These are phyloP conservation scores for Ptychodera flava DNA, from an alignment of 35 echinoderm and acorn worm species.

Conservation along the genomic window DNA sequence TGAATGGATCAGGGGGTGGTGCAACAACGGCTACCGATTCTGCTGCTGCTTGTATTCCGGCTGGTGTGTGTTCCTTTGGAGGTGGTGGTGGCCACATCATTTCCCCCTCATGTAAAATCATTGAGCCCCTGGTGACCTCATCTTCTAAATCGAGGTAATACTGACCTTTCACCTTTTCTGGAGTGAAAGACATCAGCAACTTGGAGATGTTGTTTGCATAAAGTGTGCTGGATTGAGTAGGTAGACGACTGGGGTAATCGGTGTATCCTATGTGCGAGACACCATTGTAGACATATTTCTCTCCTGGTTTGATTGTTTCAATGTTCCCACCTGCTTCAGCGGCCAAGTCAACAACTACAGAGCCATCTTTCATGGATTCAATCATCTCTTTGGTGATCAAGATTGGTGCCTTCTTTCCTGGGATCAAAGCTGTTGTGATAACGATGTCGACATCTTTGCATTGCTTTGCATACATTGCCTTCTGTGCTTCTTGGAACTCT, in stretches of 20 bases:
- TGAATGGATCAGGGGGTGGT: conserved; percentile 57
- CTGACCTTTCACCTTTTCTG: conserved; percentile 47
- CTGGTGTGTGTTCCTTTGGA: conserved; percentile 55
- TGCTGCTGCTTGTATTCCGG: conserved; percentile 22
- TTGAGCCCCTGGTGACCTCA: conserved; percentile 91
- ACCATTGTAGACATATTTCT: conserved; percentile 86
- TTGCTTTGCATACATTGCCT: conserved; percentile 88
- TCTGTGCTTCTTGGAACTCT: conserved; percentile 94
- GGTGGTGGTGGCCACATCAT: conserved; percentile 98
- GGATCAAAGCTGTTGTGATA: conserved; percentile 87
- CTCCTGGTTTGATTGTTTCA: conserved; percentile 86
- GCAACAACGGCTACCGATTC: conserved; percentile 12
- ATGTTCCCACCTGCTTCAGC: conserved; percentile 96
- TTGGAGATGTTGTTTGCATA: conserved; percentile 99
- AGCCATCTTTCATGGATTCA: conserved; percentile 96
- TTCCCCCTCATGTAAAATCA: conserved; percentile 74
- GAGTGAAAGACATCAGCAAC: conserved; percentile 79
- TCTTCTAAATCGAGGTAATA: conserved; percentile 93
- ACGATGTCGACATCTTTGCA: conserved; percentile 96
- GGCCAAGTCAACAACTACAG: conserved; percentile 92
- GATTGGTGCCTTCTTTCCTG: conserved; percentile 85
- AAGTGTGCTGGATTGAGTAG: conserved; percentile 93
- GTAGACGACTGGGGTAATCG: conserved; percentile 85
- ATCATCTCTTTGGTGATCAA: conserved; percentile 96
- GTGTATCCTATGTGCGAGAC: conserved; percentile 90